Conservation (phyloP, 1,140 invertebrate genomes). For the Onthophagus taurus region DNA sequence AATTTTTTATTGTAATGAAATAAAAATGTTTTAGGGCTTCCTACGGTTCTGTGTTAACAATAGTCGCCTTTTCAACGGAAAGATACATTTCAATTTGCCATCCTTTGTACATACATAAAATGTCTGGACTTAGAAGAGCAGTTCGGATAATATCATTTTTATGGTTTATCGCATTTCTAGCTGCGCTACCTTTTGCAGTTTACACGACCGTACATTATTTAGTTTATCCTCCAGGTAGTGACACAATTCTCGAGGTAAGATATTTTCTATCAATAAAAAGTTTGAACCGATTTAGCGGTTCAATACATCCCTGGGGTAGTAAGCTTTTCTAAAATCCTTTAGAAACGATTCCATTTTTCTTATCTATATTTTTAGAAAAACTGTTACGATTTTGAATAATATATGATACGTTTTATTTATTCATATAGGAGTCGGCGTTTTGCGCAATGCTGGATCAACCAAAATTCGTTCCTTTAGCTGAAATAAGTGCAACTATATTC, state of each 20-base stretch:
- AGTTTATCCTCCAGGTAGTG: constrained; percentile 47
- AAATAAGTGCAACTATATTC: constrained; percentile 72
- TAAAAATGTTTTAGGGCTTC: constrained; percentile 54
- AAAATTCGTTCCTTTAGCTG: constrained; percentile 57
- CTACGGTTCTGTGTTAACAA: constrained; percentile 83
- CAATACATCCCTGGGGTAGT: no score
- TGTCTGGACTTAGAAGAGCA: constrained; percentile 70
- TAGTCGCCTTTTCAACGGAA: constrained; percentile 79
- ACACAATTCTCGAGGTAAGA: constrained; percentile 14
- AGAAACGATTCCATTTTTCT: neutral
- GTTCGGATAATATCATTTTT: constrained; percentile 68
- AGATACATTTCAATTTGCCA: constrained; percentile 89
- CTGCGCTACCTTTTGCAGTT: constrained; percentile 69
- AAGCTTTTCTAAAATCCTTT: no score
- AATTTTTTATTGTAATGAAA: neutral
- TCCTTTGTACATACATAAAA: constrained; percentile 68
- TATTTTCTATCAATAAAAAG: neutral
- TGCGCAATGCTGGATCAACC: constrained; percentile 60
- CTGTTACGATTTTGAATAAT: neutral
- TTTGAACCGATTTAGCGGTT: no score
- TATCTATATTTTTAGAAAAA: neutral
- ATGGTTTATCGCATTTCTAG: constrained; percentile 67
- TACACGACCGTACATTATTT: constrained; percentile 60
- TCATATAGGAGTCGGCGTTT: constrained; percentile 57
- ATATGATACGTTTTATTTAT: constrained; percentile 10